Conservation (phyloP, 2,797 vertebrate species). For the Clarias pachynema region DNA sequence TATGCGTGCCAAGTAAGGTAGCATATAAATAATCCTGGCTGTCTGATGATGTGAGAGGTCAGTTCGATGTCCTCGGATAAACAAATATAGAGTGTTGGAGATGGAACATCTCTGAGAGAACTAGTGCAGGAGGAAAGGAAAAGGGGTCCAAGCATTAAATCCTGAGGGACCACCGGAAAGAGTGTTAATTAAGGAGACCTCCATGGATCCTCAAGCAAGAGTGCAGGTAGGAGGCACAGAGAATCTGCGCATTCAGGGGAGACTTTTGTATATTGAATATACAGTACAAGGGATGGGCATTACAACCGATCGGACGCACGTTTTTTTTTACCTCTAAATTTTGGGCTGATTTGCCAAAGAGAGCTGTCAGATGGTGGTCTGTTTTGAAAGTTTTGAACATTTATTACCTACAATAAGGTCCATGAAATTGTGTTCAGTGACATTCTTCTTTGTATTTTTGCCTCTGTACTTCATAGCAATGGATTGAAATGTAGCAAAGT, state of each 20-base stretch:
- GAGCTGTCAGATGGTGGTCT: background rate
- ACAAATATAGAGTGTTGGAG: background rate
- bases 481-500: too few species aligned
- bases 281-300: background rate
- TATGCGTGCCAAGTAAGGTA: slow-evolving; percentile 5
- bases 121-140: background rate
- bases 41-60: slow-evolving; percentile 14
- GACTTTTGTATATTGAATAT: too few species aligned
- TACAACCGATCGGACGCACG: background rate
- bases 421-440: too few species aligned
- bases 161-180: background rate
- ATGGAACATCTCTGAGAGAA: background rate
- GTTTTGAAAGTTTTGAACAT: background rate
- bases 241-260: background rate
- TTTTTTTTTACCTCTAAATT: too few species aligned
- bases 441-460: too few species aligned
- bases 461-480: too few species aligned
- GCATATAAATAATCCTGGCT: slow-evolving; percentile 24
- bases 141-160: background rate
- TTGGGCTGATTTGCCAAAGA: background rate
- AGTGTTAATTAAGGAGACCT: background rate
- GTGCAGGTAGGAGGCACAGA: background rate
- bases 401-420: too few species aligned
- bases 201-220: background rate
- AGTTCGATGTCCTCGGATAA: background rate